These are phyloP conservation scores for Glossophaga mutica DNA, from an alignment of 2,797 vertebrate genomes.

Conservation along the genomic window DNA sequence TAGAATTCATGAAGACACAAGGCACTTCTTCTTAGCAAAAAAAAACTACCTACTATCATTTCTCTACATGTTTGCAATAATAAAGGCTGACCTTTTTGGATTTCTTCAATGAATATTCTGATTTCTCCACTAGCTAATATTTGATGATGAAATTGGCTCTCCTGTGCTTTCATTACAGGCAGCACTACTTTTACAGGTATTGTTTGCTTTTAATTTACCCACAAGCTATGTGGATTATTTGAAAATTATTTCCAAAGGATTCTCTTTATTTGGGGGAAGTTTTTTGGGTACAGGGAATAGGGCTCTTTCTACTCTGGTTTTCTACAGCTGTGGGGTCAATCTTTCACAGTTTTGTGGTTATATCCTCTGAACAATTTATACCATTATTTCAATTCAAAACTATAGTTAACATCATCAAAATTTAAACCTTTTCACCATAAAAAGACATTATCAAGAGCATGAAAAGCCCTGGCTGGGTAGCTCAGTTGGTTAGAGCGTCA, in stretches of 20 bases:
- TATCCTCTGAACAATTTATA: neutral
- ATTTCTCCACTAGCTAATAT: neutral
- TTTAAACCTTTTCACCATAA: neutral
- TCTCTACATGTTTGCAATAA: neutral
- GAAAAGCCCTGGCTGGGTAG: neutral
- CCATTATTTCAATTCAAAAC: slow-evolving; percentile 8
- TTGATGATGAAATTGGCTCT: neutral
- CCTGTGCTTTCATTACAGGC: neutral
- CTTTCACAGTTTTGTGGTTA: neutral
- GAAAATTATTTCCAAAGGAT: neutral
- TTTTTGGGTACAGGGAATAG: neutral
- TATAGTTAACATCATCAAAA: neutral
- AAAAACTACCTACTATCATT: neutral
- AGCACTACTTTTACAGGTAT: neutral
- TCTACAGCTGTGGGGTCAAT: neutral
- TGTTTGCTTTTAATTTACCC: neutral
- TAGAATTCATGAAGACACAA: slow-evolving; percentile 10
- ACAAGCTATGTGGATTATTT: neutral
- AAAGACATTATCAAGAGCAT: neutral
- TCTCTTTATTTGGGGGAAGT: neutral
- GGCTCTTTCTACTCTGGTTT: neutral
- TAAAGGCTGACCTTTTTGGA: neutral
- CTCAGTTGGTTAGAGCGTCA: neutral
- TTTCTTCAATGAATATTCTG: neutral
- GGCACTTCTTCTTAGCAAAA: neutral